Conservation (phyloP, 2,113 vertebrate genomes). For the Hypomesus transpacificus region DNA sequence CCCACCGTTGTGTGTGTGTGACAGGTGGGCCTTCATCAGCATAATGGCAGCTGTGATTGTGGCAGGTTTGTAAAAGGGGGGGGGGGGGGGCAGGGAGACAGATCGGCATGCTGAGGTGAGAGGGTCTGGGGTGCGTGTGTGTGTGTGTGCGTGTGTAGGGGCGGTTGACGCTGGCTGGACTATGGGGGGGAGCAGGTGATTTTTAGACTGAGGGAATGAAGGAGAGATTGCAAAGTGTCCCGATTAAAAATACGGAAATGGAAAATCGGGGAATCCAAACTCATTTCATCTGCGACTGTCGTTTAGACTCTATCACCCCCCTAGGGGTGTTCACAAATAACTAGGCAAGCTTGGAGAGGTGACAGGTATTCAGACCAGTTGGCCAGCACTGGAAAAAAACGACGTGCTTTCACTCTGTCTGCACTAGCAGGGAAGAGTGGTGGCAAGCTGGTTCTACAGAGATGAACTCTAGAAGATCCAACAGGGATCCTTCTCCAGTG, state of each 20-base stretch:
- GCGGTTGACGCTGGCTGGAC: conserved; percentile 58
- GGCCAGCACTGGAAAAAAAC: conserved; percentile 32
- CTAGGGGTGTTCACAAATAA: conserved; percentile 61
- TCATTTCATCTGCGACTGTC: conserved; percentile 67
- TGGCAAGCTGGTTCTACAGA: too few relatives aligned
- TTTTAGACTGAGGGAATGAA: conserved; percentile 69
- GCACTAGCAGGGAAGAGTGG: too few relatives aligned
- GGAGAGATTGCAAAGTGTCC: conserved; percentile 67
- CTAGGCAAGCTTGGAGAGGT: conserved; percentile 34
- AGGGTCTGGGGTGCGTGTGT: conserved; percentile 16
- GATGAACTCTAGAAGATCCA: too few relatives aligned
- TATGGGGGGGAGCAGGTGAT: conserved; percentile 74
- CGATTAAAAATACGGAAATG: conserved; percentile 70
- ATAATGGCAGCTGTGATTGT: conserved; percentile 75
- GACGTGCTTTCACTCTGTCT: too few relatives aligned
- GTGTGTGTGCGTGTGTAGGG: conserved; percentile 31
- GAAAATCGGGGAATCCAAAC: conserved; percentile 67
- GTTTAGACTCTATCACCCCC: conserved; percentile 55
- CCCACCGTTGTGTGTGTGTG: conserved; percentile 20
- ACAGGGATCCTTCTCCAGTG: too few relatives aligned
- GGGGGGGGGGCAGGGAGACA: conserved; percentile 20
- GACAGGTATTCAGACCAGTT: conserved; percentile 46
- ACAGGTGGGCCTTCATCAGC: conserved; percentile 79
- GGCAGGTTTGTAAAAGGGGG: conserved; percentile 67
- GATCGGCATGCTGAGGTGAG: neutral